Conservation (phyloP, 2,797 vertebrate genomes). For the Coranthus polyacanthus region DNA sequence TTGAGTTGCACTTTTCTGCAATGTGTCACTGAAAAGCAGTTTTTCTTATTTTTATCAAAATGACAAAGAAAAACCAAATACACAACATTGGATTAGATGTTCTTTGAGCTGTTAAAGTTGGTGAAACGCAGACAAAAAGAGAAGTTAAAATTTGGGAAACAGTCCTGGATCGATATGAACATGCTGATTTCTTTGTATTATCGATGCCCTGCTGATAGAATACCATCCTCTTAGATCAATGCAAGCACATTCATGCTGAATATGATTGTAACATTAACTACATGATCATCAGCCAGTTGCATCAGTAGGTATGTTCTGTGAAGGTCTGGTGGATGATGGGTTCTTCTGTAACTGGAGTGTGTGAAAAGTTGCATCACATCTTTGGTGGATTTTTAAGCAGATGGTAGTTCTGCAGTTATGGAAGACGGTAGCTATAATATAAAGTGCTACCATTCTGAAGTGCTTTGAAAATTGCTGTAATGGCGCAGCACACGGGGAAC, state of each 20-base stretch:
- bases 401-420: slow-evolving; percentile 45
- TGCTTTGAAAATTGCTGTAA: slow-evolving; percentile 53
- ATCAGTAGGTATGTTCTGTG: slow-evolving; percentile 1
- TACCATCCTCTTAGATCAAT: not conserved
- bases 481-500: slow-evolving; percentile 40
- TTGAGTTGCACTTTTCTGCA: too few species aligned
- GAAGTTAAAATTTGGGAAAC: too few species aligned
- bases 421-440: slow-evolving; percentile 46
- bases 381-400: slow-evolving; percentile 33
- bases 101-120: too few species aligned
- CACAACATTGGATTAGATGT: too few species aligned
- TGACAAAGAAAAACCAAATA: too few species aligned
- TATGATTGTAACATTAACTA: not conserved
- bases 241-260: not conserved
- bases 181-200: too few species aligned
- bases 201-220: too few species aligned
- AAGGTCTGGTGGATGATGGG: slow-evolving; percentile 1
- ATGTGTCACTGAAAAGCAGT: too few species aligned
- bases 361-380: slow-evolving; percentile 9
- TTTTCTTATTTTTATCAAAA: too few species aligned
- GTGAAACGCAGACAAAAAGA: too few species aligned
- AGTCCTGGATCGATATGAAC: too few species aligned
- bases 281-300: slow-evolving; percentile 1
- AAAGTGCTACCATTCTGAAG: slow-evolving; percentile 39
- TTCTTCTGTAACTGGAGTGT: not conserved